phyloP scores from a whole-genome alignment of 2,797 vertebrate species.

The Helicolenus hilgendorfi region DNA sequence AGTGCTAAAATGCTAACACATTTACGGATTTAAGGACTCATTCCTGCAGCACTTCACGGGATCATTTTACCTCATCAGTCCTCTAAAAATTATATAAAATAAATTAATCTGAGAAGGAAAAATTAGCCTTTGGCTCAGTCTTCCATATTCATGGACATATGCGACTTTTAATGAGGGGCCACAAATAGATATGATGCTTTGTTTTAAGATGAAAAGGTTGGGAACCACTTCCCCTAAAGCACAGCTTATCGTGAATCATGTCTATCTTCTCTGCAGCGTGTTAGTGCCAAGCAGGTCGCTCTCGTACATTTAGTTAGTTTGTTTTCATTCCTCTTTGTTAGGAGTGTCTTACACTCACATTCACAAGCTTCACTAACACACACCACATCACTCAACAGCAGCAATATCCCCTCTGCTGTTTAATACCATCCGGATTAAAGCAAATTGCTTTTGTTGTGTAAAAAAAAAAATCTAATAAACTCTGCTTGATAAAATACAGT shows the following conservation, averaged over 20 bases:
- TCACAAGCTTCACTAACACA: constrained; percentile 22
- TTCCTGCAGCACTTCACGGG: background rate
- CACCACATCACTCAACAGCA: constrained; percentile 21
- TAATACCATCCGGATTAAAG: constrained; percentile 71
- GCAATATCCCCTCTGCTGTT: constrained; percentile 21
- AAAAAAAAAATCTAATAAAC: constrained; percentile 53
- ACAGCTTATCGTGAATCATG: background rate
- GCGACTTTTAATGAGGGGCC: background rate
- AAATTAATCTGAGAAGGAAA: background rate
- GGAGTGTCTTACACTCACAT: background rate
- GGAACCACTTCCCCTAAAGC: background rate
- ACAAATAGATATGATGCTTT: background rate
- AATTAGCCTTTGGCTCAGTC: background rate
- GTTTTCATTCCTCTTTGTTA: constrained; percentile 16
- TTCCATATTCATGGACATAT: background rate
- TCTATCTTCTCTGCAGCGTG: background rate
- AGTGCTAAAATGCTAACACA: no score
- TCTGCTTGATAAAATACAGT: constrained; percentile 48
- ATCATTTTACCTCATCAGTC: background rate
- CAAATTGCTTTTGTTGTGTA: constrained; percentile 72
- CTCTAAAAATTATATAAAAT: background rate
- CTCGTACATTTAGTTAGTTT: background rate
- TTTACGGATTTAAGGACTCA: no score
- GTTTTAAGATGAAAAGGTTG: background rate
- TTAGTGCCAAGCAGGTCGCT: background rate